A percentile compares a stretch with the other conserved stretches of the same genome.
Conservation (phyloP, 2,797 vertebrate species). For the Schizopygopsis malacanthus region DNA sequence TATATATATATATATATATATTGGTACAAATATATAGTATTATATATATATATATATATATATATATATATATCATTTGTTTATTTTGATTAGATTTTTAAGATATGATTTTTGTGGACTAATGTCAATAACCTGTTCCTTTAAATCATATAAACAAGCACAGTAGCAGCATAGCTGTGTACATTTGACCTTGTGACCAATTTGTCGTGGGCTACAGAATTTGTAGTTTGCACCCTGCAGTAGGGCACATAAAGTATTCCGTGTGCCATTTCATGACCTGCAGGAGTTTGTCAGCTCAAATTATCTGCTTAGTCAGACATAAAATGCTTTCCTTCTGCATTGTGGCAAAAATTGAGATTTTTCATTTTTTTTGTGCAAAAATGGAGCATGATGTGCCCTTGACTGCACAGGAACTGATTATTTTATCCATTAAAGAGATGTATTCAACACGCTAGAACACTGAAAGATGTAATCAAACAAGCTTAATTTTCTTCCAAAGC, state of each 20-base stretch:
- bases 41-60: too few species aligned
- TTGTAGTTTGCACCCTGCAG: neutral
- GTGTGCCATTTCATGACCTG: conserved; percentile 31
- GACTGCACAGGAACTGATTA: conserved; percentile 1
- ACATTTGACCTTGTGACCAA: conserved; percentile 10
- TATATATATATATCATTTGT: neutral
- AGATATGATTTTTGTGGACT: neutral
- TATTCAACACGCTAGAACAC: neutral
- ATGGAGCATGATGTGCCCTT: neutral
- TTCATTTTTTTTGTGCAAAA: neutral
- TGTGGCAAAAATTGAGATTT: neutral
- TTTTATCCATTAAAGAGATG: neutral
- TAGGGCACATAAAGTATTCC: neutral
- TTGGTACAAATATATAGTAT: too few species aligned
- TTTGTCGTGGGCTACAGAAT: neutral
- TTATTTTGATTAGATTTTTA: neutral
- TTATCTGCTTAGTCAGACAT: conserved; percentile 43
- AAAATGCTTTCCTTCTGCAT: conserved; percentile 28
- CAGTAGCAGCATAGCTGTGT: neutral
- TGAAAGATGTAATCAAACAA: neutral
- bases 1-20: neutral
- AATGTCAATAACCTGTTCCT: neutral
- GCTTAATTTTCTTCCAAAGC: neutral
- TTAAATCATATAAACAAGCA: neutral
- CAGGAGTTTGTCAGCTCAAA: conserved; percentile 49